Evolutionary conservation across 2,888 invertebrate genomes (phyloP).

Genomic region (Lasioglossum morio): DNA sequence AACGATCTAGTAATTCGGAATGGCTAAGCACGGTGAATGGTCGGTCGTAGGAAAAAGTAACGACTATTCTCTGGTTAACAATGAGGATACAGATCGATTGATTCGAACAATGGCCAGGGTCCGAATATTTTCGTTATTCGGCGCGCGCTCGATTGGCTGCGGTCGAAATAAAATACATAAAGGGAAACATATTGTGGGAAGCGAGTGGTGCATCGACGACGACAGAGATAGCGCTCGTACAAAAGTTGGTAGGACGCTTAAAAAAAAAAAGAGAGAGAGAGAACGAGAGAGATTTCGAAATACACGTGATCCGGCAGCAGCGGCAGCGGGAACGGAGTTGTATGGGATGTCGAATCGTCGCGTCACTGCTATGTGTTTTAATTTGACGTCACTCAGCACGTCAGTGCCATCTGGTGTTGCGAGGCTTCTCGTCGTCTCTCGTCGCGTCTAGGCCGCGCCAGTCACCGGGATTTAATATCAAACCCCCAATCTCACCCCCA

Average conservation of each 20-base stretch:
- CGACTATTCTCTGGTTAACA: neutral
- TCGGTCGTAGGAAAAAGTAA: neutral
- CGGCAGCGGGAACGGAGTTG: constrained; percentile 62
- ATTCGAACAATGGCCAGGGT: neutral
- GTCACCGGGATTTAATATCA: constrained; percentile 83
- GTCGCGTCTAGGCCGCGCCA: constrained; percentile 79
- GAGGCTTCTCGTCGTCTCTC: constrained; percentile 75
- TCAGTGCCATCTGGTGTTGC: constrained; percentile 83
- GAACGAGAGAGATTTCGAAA: neutral
- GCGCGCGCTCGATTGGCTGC: neutral
- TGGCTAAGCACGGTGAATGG: neutral
- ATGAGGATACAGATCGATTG: neutral
- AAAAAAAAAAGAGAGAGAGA: neutral
- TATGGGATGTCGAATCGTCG: constrained; percentile 81
- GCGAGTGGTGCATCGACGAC: neutral
- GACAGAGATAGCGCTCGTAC: constrained; percentile 12
- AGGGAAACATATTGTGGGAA: neutral
- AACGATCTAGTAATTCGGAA: neutral
- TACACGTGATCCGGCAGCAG: neutral
- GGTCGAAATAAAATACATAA: constrained; percentile 1
- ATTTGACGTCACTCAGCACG: constrained; percentile 83
- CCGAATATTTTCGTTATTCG: constrained; percentile 3
- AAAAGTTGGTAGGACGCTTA: neutral
- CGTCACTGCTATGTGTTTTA: constrained; percentile 82
- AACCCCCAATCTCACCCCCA: constrained; percentile 65